phyloP scores from a whole-genome alignment of 2,113 vertebrate genomes.

The Pseudolaguvia tuberculata region DNA sequence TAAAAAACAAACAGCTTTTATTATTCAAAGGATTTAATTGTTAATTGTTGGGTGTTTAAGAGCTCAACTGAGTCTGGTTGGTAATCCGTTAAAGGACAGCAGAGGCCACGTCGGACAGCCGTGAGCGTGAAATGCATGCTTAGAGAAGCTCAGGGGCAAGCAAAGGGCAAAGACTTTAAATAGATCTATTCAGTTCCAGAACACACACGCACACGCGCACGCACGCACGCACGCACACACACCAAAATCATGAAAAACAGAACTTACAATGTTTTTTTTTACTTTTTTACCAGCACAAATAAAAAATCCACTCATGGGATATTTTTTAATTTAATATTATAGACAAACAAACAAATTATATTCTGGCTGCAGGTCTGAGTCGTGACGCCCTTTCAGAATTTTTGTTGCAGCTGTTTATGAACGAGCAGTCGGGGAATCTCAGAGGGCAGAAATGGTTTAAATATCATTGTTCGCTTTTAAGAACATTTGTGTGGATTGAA shows the following conservation, averaged over 20 bases:
- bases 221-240: too few species aligned
- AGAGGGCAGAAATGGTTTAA: too few species aligned
- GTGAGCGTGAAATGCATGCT: slow-evolving; percentile 47
- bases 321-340: too few species aligned
- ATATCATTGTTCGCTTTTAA: too few species aligned
- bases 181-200: neutral
- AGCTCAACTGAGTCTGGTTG: slow-evolving; percentile 43
- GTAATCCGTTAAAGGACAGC: slow-evolving; percentile 56
- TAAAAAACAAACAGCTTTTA: neutral
- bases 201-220: neutral
- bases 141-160: neutral
- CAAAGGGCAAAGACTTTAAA: slow-evolving; percentile 2
- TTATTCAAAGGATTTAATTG: slow-evolving; percentile 50
- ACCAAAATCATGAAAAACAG: neutral
- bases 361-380: too few species aligned
- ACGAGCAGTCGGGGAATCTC: too few species aligned
- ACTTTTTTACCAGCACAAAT: too few species aligned
- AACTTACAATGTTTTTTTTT: neutral
- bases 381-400: too few species aligned
- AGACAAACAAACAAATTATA: too few species aligned
- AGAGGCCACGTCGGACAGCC: slow-evolving; percentile 37
- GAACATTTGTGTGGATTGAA: too few species aligned
- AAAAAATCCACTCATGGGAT: too few species aligned
- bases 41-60: slow-evolving; percentile 41
- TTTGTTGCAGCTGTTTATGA: too few species aligned